phyloP scores from a whole-genome alignment of 2,888 invertebrate species.

The Eilema sororculum region DNA sequence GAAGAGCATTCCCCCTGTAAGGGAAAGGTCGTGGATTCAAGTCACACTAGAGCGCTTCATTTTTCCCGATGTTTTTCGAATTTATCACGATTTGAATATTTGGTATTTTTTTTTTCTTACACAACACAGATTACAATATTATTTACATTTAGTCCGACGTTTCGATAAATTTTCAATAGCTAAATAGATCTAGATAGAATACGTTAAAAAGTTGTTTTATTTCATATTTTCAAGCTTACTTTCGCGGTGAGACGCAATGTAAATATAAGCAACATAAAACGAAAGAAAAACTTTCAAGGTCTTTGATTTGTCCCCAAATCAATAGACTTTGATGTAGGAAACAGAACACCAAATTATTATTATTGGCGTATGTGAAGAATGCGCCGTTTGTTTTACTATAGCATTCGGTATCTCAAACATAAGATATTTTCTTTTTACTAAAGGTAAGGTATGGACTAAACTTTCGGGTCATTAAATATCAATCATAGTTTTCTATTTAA shows the following conservation, averaged over 20 bases:
- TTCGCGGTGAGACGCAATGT: neutral
- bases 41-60: too few relatives aligned
- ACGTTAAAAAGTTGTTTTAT: too few relatives aligned
- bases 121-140: too few relatives aligned
- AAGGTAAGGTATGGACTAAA: neutral
- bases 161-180: too few relatives aligned
- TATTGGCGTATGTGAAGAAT: constrained; percentile 1
- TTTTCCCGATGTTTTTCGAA: too few relatives aligned
- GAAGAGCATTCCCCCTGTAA: too few relatives aligned
- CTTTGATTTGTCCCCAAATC: neutral
- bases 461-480: neutral
- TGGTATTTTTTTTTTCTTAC: too few relatives aligned
- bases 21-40: too few relatives aligned
- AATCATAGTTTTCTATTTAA: neutral
- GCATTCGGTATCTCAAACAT: neutral
- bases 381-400: neutral
- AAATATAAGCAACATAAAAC: neutral
- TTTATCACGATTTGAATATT: too few relatives aligned
- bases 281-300: neutral
- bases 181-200: too few relatives aligned
- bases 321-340: constrained; percentile 9
- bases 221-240: neutral
- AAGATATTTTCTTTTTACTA: neutral
- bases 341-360: constrained; percentile 3
- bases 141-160: too few relatives aligned